These are phyloP conservation scores for Abscondita cerata DNA, from an alignment of 2,888 invertebrate species.

Conservation along the genomic window DNA sequence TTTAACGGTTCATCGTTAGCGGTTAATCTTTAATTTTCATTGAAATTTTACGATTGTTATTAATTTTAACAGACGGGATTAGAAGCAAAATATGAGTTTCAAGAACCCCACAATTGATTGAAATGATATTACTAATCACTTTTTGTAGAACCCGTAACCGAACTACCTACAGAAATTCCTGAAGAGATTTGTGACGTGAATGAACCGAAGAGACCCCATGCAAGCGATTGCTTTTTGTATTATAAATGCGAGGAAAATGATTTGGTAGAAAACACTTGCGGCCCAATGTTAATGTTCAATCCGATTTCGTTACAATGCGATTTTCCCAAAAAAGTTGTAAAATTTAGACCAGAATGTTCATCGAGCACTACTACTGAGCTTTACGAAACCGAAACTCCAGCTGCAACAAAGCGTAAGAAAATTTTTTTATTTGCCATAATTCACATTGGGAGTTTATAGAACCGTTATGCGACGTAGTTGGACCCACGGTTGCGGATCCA, in stretches of 20 bases:
- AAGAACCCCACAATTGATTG: no score
- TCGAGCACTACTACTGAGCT: not conserved
- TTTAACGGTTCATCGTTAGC: no score
- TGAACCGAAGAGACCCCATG: not conserved
- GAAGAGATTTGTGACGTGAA: not conserved
- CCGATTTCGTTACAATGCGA: not conserved
- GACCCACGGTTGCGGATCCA: not conserved
- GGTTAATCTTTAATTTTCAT: no score
- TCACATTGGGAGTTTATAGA: no score
- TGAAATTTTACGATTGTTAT: no score
- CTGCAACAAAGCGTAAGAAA: no score
- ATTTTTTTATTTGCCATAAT: no score
- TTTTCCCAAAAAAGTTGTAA: not conserved
- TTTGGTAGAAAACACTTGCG: not conserved
- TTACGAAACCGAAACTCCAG: not conserved
- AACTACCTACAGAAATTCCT: not conserved
- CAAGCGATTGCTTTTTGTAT: conserved; percentile 1
- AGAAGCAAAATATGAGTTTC: no score
- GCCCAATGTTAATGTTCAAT: not conserved
- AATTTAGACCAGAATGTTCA: not conserved
- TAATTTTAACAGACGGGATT: no score
- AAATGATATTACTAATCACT: no score
- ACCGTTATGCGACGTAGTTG: not conserved
- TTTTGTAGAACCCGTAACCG: no score
- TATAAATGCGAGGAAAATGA: not conserved